phyloP scores from a whole-genome alignment of 2,797 vertebrate genomes.

The Scolopax rusticola region DNA sequence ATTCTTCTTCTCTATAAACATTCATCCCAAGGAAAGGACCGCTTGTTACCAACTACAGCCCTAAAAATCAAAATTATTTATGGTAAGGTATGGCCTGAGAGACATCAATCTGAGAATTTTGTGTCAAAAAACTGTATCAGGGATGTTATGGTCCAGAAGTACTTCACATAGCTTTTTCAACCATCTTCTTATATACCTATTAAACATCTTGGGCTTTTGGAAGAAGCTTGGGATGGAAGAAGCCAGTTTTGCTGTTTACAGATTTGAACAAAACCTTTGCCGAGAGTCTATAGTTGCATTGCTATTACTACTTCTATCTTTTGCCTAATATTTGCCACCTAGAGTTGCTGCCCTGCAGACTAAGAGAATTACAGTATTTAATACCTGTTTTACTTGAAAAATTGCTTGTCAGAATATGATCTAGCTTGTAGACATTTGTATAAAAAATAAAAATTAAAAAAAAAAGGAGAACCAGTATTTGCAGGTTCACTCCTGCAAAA shows the following conservation, averaged over 20 bases:
- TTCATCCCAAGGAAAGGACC: not conserved
- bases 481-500: not conserved
- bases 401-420: not conserved
- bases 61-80: not conserved
- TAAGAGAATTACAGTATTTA: not conserved
- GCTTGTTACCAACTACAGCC: not conserved
- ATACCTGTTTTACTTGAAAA: not conserved
- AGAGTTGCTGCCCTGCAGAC: not conserved
- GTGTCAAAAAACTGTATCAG: not conserved
- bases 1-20: not conserved
- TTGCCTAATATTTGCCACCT: not conserved
- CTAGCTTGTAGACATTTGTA: not conserved
- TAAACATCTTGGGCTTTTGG: not conserved
- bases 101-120: not conserved
- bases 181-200: not conserved
- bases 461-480: not conserved
- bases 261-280: conserved; percentile 75
- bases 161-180: not conserved
- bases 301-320: not conserved
- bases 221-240: not conserved
- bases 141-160: not conserved
- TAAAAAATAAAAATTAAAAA: not conserved
- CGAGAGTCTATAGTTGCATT: not conserved
- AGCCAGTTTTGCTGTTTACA: conserved; percentile 18
- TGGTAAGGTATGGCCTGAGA: not conserved